A percentile compares a stretch with the other conserved stretches of the same genome.
Evolutionary conservation across 2,113 vertebrate genomes (phyloP).

Genomic region (Istiophorus platypterus): DNA sequence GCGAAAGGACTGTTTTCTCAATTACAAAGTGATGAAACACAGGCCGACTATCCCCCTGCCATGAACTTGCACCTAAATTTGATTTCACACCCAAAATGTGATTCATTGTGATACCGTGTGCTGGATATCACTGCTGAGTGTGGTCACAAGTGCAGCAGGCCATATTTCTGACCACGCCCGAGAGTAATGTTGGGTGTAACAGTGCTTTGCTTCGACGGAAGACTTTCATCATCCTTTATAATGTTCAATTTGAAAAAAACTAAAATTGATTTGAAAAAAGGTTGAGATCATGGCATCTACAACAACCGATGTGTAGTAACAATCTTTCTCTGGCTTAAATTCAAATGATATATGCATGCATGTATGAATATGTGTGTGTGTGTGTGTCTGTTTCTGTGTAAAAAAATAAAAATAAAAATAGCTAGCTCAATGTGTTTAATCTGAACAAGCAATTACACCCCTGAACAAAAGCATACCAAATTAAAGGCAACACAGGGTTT

Average conservation of each 20-base stretch:
- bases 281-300: background rate
- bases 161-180: conserved; percentile 29
- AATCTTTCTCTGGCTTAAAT: background rate
- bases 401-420: background rate
- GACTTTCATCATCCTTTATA: conserved; percentile 20
- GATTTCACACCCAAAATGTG: conserved; percentile 68
- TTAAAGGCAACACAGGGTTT: no score
- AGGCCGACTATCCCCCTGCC: conserved; percentile 34
- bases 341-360: no score
- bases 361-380: no score
- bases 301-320: background rate
- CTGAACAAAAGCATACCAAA: no score
- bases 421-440: no score
- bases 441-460: no score
- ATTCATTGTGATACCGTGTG: conserved; percentile 47
- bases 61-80: conserved; percentile 55
- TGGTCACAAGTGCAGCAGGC: conserved; percentile 19
- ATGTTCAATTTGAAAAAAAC: background rate
- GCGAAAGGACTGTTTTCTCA: conserved; percentile 43
- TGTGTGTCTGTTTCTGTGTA: background rate
- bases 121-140: conserved; percentile 21
- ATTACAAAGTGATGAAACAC: conserved; percentile 64
- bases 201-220: conserved; percentile 3
- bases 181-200: conserved; percentile 13
- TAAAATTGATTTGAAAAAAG: background rate